phyloP scores from a whole-genome alignment of 1,140 invertebrate species.

The Lordiphosa clarofinis region DNA sequence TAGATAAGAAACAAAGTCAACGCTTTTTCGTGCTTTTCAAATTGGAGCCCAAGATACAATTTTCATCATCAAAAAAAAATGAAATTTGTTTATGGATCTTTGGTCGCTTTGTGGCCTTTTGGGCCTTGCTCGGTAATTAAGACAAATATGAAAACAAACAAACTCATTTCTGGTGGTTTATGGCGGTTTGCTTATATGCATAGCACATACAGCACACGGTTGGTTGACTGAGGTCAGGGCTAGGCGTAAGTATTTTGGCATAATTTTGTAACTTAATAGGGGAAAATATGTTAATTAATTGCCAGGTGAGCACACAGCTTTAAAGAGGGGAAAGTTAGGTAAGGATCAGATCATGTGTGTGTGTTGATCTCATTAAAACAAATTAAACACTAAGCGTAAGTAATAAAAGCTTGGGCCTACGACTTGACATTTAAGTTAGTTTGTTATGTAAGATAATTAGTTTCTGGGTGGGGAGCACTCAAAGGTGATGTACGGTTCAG shows the following conservation, averaged over 20 bases:
- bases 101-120: not conserved
- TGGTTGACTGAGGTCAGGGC: conserved; percentile 12
- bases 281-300: too few species aligned
- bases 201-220: not conserved
- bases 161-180: conserved; percentile 6
- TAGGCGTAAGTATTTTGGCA: not conserved
- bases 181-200: not conserved
- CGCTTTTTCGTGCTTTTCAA: conserved; percentile 2
- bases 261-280: too few species aligned
- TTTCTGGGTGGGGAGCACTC: too few species aligned
- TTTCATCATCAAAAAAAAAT: not conserved
- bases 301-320: too few species aligned
- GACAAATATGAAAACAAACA: conserved; percentile 7
- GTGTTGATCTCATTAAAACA: too few species aligned
- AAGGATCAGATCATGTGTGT: too few species aligned
- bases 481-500: too few species aligned
- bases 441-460: too few species aligned
- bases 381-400: too few species aligned
- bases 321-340: too few species aligned
- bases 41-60: not conserved
- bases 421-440: too few species aligned
- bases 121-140: conserved; percentile 2
- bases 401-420: too few species aligned
- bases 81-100: conserved; percentile 9
- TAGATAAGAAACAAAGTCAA: conserved; percentile 5